Evolutionary conservation across 1,140 invertebrate genomes (phyloP), one percentile per base, ranked within the genome.

Genomic region (Zaprionus capensis): DNA sequence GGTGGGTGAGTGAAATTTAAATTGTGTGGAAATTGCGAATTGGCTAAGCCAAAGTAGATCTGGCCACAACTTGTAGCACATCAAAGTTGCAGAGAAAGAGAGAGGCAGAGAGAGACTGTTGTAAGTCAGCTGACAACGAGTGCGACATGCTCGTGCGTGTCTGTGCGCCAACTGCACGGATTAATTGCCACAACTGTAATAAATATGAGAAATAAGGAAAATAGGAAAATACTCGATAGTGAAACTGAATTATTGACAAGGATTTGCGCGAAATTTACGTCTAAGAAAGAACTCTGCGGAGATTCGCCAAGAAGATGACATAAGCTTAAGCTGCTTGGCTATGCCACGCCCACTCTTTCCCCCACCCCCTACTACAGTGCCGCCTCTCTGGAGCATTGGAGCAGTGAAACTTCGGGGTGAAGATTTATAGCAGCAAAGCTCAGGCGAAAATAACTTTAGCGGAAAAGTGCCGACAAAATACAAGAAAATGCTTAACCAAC

Each of bases 401-500:
- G 68, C 68, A 63, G 28, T 44, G 66, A 68, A 77, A 53, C 55
- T 76, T 77, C 22, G 36, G 69, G 69, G 59, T 64, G 22, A 87
- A 87, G 84, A 87, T 87, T 87, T 87, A 87, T 87, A 81, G 84
- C 81, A 69, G 61, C 77, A 71, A 76, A 88, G 78, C 84, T 84
- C 84, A 78, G 72, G 81, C 81, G 78, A 87, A 88, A 87, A 87
- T 87, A 88, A 88, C 84, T 88, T 87, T 88, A 76, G 84, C 84
- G 84, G 84, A 87, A 87, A 87, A 87, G 84, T 88, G 84, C 85
- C 81, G 84, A 88, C 74, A 87, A 87, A 87, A 88, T 84, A 87
- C 84, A 87, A 84, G 84, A 87, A 90, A 87, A 78, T 88, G 68
- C 75, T 84, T 88, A 88, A 90, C 85, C 84, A 84, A 84, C 85